Conservation (phyloP, 2,113 vertebrate species). For the Grus americana region DNA sequence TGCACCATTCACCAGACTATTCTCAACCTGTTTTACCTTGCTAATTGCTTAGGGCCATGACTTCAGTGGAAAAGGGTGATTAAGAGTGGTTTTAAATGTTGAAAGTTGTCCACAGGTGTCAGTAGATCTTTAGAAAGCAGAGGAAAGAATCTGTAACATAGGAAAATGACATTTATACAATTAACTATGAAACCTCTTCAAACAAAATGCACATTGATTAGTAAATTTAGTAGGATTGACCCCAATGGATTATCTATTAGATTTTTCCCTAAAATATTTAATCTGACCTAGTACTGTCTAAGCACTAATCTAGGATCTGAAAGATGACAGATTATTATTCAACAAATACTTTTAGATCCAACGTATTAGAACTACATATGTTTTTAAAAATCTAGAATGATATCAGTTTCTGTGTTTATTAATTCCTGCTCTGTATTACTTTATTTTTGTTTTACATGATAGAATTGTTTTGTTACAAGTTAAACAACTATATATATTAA, state of each 20-base stretch:
- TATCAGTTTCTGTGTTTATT: background rate
- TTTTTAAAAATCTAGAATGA: background rate
- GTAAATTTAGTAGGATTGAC: background rate
- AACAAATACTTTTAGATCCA: background rate
- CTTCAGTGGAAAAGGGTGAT: background rate
- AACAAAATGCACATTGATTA: too few species aligned
- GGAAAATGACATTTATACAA: too few species aligned
- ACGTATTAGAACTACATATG: background rate
- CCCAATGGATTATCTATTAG: background rate
- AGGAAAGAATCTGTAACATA: too few species aligned
- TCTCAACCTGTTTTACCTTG: background rate
- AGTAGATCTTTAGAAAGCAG: background rate
- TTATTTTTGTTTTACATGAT: background rate
- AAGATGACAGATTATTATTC: background rate
- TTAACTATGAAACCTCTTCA: too few species aligned
- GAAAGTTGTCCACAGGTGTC: background rate
- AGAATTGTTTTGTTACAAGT: background rate
- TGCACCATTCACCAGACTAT: background rate
- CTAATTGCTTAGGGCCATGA: background rate
- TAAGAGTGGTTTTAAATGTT: background rate
- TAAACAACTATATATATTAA: background rate
- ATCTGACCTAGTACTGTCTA: fast-evolving
- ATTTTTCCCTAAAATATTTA: background rate
- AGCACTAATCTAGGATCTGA: background rate
- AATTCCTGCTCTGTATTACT: background rate